phyloP scores from a whole-genome alignment of 2,797 vertebrate species.

The Spea hammondii region DNA sequence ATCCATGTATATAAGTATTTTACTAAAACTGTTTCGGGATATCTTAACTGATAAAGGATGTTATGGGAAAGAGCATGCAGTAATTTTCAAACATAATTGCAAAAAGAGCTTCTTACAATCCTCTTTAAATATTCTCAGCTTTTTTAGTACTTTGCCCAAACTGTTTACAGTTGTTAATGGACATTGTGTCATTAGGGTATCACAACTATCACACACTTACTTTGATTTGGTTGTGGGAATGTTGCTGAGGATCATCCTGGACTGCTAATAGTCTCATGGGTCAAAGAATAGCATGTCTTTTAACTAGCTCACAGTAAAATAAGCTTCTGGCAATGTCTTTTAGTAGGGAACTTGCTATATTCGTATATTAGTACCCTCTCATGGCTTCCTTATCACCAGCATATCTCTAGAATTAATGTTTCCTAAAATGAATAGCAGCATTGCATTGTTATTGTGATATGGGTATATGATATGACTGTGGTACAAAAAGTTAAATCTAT shows the following conservation, averaged over 20 bases:
- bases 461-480: too few species aligned
- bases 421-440: too few species aligned
- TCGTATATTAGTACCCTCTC: neutral
- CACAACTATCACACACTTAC: constrained; percentile 1
- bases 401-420: too few species aligned
- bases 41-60: too few species aligned
- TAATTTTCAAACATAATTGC: too few species aligned
- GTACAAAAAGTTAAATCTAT: too few species aligned
- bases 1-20: too few species aligned
- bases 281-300: constrained; percentile 42
- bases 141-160: constrained; percentile 7
- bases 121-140: neutral
- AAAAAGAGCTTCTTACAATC: neutral
- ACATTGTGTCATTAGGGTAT: neutral
- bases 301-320: constrained; percentile 41
- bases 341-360: neutral
- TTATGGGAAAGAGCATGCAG: too few species aligned
- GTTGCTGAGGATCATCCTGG: constrained; percentile 20
- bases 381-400: neutral
- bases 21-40: too few species aligned
- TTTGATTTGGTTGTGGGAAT: constrained; percentile 40
- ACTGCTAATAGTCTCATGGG: constrained; percentile 30
- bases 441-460: too few species aligned
- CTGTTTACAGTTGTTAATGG: constrained; percentile 20
- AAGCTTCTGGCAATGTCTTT: constrained; percentile 7